Conservation (phyloP, 2,888 invertebrate species). For the Horisme vitalbata region DNA sequence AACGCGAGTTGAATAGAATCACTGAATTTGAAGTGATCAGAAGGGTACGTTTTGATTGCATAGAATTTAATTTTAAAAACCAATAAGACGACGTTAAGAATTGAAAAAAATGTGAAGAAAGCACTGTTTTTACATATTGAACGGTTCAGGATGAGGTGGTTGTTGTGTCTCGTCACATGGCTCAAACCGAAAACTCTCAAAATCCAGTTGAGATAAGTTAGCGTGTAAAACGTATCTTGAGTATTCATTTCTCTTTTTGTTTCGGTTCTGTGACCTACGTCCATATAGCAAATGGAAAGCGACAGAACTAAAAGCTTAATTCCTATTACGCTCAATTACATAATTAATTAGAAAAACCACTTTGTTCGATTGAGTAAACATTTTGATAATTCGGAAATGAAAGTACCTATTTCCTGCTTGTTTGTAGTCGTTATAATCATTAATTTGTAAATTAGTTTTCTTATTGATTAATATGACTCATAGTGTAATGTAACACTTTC, state of each 20-base stretch:
- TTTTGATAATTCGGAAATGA: too few relatives aligned
- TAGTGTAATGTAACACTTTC: too few relatives aligned
- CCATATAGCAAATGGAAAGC: too few relatives aligned
- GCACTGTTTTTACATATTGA: slow-evolving; percentile 2
- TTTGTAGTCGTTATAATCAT: too few relatives aligned
- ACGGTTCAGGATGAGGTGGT: slow-evolving; percentile 1
- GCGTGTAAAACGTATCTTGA: slow-evolving; percentile 9
- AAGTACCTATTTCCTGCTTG: too few relatives aligned
- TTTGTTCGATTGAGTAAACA: too few relatives aligned
- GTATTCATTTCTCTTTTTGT: not conserved
- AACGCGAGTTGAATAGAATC: slow-evolving; percentile 16
- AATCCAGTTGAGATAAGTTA: slow-evolving; percentile 5
- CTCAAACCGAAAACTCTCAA: slow-evolving; percentile 11
- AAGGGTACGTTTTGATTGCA: not conserved
- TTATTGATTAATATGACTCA: too few relatives aligned
- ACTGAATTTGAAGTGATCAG: slow-evolving; percentile 22
- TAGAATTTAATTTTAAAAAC: not conserved
- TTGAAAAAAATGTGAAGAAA: not conserved
- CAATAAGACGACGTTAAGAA: not conserved
- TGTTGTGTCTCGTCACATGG: slow-evolving; percentile 8
- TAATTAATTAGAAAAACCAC: too few relatives aligned
- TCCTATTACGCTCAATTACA: too few relatives aligned
- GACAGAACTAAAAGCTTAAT: too few relatives aligned
- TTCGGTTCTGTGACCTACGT: not conserved
- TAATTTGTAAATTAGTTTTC: too few relatives aligned